A percentile compares a stretch with the other conserved stretches of the same genome.
These are phyloP conservation scores for Sebastes diploproa DNA, from an alignment of 2,797 vertebrate species.

Conservation along the genomic window DNA sequence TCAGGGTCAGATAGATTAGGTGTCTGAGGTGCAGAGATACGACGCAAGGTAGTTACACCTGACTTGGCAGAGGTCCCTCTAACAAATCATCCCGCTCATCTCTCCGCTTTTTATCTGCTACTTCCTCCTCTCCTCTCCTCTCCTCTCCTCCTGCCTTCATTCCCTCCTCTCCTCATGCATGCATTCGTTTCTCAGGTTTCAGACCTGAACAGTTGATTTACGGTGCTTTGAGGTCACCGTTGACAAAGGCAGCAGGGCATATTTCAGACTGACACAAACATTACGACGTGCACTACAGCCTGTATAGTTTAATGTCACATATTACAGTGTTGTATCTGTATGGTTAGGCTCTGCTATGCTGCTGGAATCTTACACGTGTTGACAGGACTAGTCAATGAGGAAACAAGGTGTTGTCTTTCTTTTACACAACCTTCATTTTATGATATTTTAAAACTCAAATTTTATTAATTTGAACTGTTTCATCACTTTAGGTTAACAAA, in stretches of 20 bases:
- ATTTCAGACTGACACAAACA: constrained; percentile 61
- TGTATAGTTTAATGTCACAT: constrained; percentile 35
- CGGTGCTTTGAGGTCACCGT: constrained; percentile 34
- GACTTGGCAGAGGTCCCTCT: constrained; percentile 56
- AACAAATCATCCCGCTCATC: constrained; percentile 61
- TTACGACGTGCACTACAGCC: constrained; percentile 6
- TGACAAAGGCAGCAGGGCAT: constrained; percentile 56
- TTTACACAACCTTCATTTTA: not conserved
- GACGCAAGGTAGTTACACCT: constrained; percentile 63
- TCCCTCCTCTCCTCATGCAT: constrained; percentile 14
- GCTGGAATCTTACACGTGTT: not conserved
- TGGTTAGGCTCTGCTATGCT: not conserved
- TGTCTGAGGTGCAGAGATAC: constrained; percentile 65
- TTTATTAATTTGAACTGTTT: not conserved
- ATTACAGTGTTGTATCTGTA: constrained; percentile 15
- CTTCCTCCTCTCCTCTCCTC: constrained; percentile 1
- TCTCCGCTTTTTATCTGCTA: constrained; percentile 31
- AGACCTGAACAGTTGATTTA: constrained; percentile 60
- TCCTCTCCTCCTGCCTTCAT: not conserved
- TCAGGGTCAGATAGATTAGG: constrained; percentile 60
- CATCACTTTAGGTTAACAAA: not conserved
- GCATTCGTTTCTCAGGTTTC: constrained; percentile 49
- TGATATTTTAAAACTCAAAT: not conserved
- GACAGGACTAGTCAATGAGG: constrained; percentile 8
- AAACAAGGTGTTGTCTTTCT: not conserved